Base-by-base conservation (phyloP, 2,113 vertebrate genomes). In the Halcyon malimbica region DNA sequence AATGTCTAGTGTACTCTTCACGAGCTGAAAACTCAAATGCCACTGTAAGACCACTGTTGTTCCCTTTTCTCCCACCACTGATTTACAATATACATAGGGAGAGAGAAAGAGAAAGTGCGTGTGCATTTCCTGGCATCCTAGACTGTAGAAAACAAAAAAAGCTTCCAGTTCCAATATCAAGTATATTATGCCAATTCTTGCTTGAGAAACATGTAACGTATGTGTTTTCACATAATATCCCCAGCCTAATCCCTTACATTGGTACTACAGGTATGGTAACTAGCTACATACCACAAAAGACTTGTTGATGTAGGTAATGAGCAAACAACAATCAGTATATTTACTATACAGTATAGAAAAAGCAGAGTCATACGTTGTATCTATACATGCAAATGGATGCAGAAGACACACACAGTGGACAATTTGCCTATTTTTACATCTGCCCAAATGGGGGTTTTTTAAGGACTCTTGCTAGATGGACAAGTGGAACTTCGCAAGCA, bases 11-110 rank as follows among this genome's bases (percentile, higher is more conserved):
- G 79, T 73, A 88, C 89, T 74, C 92, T 80, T 94, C 96, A 91
- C 88, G 91, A 96, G 82, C 83, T 33, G 35, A 91, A 97, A 95
- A 96, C 91, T 94, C 83, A 81, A 73, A 86, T 56, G 77, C 67
- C n/a, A 4, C 13, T 23, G 39, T 73, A 76, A 59, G 56, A 92
- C 56, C 25, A 10, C 8, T 2, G 35, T 80, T 93, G 85, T 65
- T 80, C 57, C 73, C 37, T 91, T 87, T 83, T 14, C 70, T 67
- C 56, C 82, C 53, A 29, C 42, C 19, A 48, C 81, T 20, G 20
- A 86, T 96, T 93, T 96, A 77, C 78, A 82, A 76, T 13, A 28
- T n/a, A 48, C 21, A 35, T 28, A 74, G 28, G 33, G 37, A 74
- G 24, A 76, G 35, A 85, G 46, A 20, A 54, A 20, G 28, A 16